Evolutionary conservation across 2,888 invertebrate genomes (phyloP).

Genomic region (Chouioia cunea): DNA sequence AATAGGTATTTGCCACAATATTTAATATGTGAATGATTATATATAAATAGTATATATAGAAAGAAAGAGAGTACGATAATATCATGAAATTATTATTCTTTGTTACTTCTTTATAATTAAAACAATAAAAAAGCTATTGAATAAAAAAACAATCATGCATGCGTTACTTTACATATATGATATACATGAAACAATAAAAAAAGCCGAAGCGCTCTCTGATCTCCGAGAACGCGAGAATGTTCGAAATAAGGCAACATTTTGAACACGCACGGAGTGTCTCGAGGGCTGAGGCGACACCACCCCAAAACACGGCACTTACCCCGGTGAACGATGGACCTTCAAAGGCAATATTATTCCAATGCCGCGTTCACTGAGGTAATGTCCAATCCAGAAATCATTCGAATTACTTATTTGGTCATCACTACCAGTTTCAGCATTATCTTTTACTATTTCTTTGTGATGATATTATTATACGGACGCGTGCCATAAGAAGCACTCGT

Average conservation of each 20-base stretch:
- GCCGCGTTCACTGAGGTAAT: background rate
- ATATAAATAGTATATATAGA: conserved; percentile 52
- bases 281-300: conserved; percentile 19
- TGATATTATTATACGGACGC: background rate
- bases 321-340: background rate
- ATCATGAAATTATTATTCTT: conserved; percentile 68
- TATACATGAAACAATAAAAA: conserved; percentile 1
- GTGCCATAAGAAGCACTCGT: background rate
- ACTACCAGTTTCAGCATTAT: conserved; percentile 4
- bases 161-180: too few species aligned
- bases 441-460: too few species aligned
- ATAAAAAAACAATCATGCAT: conserved; percentile 55
- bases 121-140: conserved; percentile 65
- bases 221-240: conserved; percentile 9
- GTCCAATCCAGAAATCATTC: conserved; percentile 33
- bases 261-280: conserved; percentile 39
- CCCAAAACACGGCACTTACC: background rate
- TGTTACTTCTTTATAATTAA: conserved; percentile 69
- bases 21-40: conserved; percentile 64
- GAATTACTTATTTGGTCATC: conserved; percentile 22
- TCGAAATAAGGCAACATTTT: conserved; percentile 10
- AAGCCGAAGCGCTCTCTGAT: conserved; percentile 13
- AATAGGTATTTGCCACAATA: conserved; percentile 62
- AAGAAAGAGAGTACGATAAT: conserved; percentile 58
- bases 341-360: background rate